Conservation (phyloP, 1,140 invertebrate genomes). For the Drosophila quadrilineata region DNA sequence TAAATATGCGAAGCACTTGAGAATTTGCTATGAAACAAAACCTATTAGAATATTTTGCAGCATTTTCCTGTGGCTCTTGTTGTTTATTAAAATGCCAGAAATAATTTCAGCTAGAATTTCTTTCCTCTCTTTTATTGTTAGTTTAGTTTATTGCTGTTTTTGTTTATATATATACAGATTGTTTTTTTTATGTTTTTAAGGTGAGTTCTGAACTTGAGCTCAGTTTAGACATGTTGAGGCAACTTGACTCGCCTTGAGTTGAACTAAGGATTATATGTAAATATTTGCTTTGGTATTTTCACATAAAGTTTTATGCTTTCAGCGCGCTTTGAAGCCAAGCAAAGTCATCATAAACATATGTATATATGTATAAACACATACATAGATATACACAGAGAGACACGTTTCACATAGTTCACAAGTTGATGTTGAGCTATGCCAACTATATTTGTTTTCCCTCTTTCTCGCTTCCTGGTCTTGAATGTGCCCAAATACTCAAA, state of each 20-base stretch:
- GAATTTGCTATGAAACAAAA: conserved; percentile 34
- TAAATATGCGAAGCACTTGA: conserved; percentile 30
- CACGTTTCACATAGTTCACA: conserved; percentile 70
- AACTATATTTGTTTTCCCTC: conserved; percentile 3
- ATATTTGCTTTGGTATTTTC: conserved; percentile 75
- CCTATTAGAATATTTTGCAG: conserved; percentile 43
- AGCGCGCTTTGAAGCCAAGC: conserved; percentile 43
- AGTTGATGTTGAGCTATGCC: conserved; percentile 44
- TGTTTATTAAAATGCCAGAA: conserved; percentile 74
- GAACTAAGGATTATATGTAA: conserved; percentile 65
- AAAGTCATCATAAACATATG: conserved; percentile 37
- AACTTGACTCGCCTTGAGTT: too few relatives aligned
- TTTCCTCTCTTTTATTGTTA: conserved; percentile 21
- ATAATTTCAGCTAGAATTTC: conserved; percentile 67
- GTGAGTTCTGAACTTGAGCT: conserved; percentile 39
- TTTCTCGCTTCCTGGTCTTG: background rate
- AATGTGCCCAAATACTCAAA: conserved; percentile 48
- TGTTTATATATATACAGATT: conserved; percentile 9
- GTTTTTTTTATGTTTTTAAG: conserved; percentile 41
- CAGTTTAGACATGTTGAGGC: conserved; percentile 21
- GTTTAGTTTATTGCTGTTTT: background rate
- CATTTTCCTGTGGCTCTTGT: conserved; percentile 37
- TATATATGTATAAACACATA: background rate
- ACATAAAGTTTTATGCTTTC: conserved; percentile 62
- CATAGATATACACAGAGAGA: conserved; percentile 26